Percentiles rank a stretch among this genome's conserved stretches.
Evolutionary conservation across 2,888 invertebrate genomes (phyloP).

Genomic region (Eucera pruinosa): DNA sequence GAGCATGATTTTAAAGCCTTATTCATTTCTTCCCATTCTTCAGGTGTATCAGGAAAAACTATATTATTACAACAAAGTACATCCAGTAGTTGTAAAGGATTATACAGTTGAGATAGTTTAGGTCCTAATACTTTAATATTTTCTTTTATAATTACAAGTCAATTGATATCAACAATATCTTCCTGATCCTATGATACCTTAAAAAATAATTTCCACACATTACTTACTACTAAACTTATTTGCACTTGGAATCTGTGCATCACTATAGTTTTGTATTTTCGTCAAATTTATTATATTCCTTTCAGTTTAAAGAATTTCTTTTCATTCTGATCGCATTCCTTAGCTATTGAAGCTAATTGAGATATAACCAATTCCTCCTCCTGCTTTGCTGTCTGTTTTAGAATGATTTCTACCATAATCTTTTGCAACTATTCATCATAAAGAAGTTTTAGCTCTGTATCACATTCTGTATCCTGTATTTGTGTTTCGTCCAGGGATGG

Average conservation of each 20-base stretch:
- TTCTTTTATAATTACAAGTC: conserved; percentile 51
- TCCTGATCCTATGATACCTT: background rate
- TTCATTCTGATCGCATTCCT: conserved; percentile 62
- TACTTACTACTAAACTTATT: conserved; percentile 58
- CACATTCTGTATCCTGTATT: conserved; percentile 51
- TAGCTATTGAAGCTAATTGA: conserved; percentile 63
- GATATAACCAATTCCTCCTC: conserved; percentile 42
- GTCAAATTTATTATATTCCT: conserved; percentile 62
- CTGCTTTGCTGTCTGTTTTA: conserved; percentile 66
- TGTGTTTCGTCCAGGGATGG: conserved; percentile 39
- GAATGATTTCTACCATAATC: conserved; percentile 57
- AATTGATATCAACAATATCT: background rate
- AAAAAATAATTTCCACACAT: background rate
- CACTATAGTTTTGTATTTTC: conserved; percentile 62
- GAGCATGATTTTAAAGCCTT: conserved; percentile 54
- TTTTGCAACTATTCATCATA: conserved; percentile 71
- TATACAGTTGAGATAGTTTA: conserved; percentile 57
- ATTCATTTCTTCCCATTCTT: conserved; percentile 52
- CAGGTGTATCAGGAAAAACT: conserved; percentile 65
- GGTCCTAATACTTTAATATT: conserved; percentile 48
- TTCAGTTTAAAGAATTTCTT: conserved; percentile 61
- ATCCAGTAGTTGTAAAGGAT: conserved; percentile 64
- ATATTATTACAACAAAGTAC: conserved; percentile 68
- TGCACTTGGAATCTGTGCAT: conserved; percentile 55
- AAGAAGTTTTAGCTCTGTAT: conserved; percentile 62